Base-by-base conservation (phyloP, 1,140 invertebrate species). In the Phymorhynchus buccinoides region DNA sequence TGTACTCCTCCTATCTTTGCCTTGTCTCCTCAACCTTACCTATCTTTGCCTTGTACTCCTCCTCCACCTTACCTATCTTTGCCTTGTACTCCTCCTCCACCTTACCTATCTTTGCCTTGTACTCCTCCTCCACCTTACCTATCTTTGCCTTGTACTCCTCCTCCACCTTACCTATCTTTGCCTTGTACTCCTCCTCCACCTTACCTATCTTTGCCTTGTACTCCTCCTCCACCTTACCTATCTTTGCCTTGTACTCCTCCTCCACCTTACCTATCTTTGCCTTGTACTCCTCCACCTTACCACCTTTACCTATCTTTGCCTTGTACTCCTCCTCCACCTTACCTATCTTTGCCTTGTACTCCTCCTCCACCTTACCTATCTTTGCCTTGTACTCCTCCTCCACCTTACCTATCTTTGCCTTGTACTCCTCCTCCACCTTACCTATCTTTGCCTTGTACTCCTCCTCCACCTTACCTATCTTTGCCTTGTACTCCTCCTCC, bases 311-410 rank as follows among this genome's bases (percentile, higher is more conserved):
- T 14, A 62, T 62, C 22, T 62, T 62, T 14, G 56, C 88, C 86
- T 92, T 87, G 85, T 97, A 93, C 85, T 96, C 95, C 44, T 96
- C 95, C 86, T 96, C 95, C 44, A 98, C 92, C 83, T 96, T 95
- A 88, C 97, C 95, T 16, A 98, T 95, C 32, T 96, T 96, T 88
- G 95, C 94, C 88, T 96, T 95, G 0, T 97, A 95, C 89, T 97
- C 96, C 88, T 97, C 95, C 87, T n/a, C n/a, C n/a, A n/a, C n/a
- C n/a, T n/a, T n/a, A n/a, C n/a, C n/a, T n/a, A n/a, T n/a, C n/a
- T n/a, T n/a, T n/a, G n/a, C n/a, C n/a, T n/a, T n/a, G n/a, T n/a
- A n/a, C 95, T 95, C 89, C 92, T 93, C 66, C 94, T 94, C 91
- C 93, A 92, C 39, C 71, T 56, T 7, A 16, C 35, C 41, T n/a